These are phyloP conservation scores for Wiebesia pumilae DNA, from an alignment of 1,140 invertebrate species.

Conservation along the genomic window DNA sequence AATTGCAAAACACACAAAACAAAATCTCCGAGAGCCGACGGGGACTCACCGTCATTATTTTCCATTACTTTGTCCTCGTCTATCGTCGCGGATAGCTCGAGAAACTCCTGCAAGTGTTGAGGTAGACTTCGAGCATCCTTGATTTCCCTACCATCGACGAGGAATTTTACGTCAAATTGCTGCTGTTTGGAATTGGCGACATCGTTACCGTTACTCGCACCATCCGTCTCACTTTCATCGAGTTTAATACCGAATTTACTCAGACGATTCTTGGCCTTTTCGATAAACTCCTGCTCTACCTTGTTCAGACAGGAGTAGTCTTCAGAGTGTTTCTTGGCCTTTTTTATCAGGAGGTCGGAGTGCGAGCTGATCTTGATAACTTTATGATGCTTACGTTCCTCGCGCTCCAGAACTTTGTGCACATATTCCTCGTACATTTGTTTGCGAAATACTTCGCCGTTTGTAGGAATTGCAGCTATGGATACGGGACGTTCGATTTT, in stretches of 20 bases:
- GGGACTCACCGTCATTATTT: conserved; percentile 60
- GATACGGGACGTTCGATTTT: conserved; percentile 55
- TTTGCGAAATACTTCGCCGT: conserved; percentile 81
- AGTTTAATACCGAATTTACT: conserved; percentile 78
- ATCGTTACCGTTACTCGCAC: conserved; percentile 64
- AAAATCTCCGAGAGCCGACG: conserved; percentile 4
- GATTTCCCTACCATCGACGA: conserved; percentile 79
- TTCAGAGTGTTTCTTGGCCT: neutral
- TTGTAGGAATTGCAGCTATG: conserved; percentile 71
- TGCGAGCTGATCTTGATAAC: conserved; percentile 82
- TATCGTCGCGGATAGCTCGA: conserved; percentile 67
- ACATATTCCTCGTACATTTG: conserved; percentile 90
- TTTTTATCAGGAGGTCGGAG: conserved; percentile 59
- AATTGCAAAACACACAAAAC: conserved; percentile 34
- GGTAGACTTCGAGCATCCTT: conserved; percentile 80
- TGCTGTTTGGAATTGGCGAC: conserved; percentile 52
- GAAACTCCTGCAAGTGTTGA: conserved; percentile 83
- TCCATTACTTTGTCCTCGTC: conserved; percentile 76
- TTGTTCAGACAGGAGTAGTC: conserved; percentile 71
- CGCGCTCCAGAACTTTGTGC: conserved; percentile 84
- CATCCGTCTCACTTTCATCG: conserved; percentile 75
- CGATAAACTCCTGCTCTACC: conserved; percentile 84
- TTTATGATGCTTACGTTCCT: conserved; percentile 84
- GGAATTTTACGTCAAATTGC: conserved; percentile 71
- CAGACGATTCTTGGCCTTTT: conserved; percentile 79